phyloP scores from a whole-genome alignment of 2,113 vertebrate species.

The Passer domesticus region DNA sequence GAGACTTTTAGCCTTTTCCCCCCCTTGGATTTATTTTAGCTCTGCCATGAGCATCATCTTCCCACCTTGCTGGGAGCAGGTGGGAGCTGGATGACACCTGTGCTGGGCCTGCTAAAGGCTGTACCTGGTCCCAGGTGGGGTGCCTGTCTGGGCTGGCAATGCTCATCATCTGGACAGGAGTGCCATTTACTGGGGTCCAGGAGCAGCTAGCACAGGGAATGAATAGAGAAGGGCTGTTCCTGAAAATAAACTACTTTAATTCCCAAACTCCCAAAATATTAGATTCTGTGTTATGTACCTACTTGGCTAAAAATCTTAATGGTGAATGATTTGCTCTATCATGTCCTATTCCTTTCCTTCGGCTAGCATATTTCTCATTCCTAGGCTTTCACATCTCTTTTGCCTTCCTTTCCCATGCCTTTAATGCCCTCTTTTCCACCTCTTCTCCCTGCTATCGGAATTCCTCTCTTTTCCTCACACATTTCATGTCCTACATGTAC shows the following conservation, averaged over 20 bases:
- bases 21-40: neutral
- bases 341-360: neutral
- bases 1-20: neutral
- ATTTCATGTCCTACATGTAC: neutral
- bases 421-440: neutral
- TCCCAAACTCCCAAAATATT: neutral
- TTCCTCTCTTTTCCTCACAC: neutral
- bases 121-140: neutral
- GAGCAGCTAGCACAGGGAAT: neutral
- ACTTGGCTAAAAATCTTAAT: neutral
- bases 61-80: neutral
- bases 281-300: neutral
- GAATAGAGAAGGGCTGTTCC: neutral
- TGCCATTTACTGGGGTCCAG: neutral
- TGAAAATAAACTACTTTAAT: neutral
- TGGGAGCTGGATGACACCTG: neutral
- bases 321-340: neutral
- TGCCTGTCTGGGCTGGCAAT: neutral
- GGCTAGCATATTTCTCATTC: neutral
- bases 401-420: neutral
- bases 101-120: neutral
- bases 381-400: neutral
- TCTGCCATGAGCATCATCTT: neutral
- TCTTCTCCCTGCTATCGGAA: neutral
- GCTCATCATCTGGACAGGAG: rapidly evolving